phyloP scores from a whole-genome alignment of 1,140 invertebrate genomes.

The Propsilocerus akamusi region DNA sequence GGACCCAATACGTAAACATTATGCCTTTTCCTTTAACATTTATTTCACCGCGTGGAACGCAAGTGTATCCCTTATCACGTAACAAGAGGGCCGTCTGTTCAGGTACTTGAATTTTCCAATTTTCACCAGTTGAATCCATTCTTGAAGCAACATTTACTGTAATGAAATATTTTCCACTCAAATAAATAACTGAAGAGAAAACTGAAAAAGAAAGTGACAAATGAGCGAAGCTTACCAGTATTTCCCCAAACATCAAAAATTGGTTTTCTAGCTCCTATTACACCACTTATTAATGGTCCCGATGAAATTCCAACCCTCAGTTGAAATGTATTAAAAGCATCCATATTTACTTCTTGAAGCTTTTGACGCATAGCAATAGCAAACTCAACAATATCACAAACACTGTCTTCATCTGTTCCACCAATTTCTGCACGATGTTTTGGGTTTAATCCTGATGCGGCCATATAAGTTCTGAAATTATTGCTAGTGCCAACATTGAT shows the following conservation, averaged over 20 bases:
- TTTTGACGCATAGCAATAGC: slow-evolving; percentile 80
- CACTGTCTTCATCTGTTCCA: slow-evolving; percentile 44
- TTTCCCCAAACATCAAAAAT: slow-evolving; percentile 96
- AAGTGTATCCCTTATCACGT: slow-evolving; percentile 18
- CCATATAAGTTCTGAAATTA: slow-evolving; percentile 87
- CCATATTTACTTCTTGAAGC: slow-evolving; percentile 81
- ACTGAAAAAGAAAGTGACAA: too few species aligned
- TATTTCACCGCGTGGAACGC: slow-evolving; percentile 52
- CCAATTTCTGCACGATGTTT: slow-evolving; percentile 30
- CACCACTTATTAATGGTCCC: slow-evolving; percentile 87
- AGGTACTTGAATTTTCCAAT: slow-evolving; percentile 76
- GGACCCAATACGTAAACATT: slow-evolving; percentile 87
- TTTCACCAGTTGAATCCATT: slow-evolving; percentile 79
- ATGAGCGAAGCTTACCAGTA: neutral
- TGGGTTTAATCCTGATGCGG: slow-evolving; percentile 86
- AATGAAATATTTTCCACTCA: slow-evolving; percentile 31
- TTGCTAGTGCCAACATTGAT: too few species aligned
- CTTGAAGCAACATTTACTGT: slow-evolving; percentile 90
- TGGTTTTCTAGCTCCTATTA: slow-evolving; percentile 92
- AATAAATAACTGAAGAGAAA: too few species aligned
- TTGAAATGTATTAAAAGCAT: slow-evolving; percentile 95
- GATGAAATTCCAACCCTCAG: slow-evolving; percentile 84
- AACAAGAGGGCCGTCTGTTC: slow-evolving; percentile 51
- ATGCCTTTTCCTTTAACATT: slow-evolving; percentile 87
- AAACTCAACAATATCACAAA: slow-evolving; percentile 82